phyloP scores from a whole-genome alignment of 2,888 invertebrate genomes.

The Macrophya annulata region DNA sequence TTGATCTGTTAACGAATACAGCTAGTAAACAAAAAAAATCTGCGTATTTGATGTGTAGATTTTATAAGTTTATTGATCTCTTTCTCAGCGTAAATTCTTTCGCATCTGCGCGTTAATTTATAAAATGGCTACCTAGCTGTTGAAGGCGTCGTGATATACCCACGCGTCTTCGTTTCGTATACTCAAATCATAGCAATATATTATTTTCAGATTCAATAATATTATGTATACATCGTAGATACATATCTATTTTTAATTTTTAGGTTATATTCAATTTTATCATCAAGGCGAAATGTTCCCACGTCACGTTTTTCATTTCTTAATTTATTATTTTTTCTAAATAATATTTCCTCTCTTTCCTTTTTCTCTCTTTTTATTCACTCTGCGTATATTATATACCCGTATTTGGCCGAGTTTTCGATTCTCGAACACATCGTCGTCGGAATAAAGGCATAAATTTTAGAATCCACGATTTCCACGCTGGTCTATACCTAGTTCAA shows the following conservation, averaged over 20 bases:
- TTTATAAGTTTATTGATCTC: not conserved
- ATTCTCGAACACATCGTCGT: not conserved
- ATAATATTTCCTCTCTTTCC: not conserved
- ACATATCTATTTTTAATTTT: not conserved
- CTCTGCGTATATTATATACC: not conserved
- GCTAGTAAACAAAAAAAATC: not conserved
- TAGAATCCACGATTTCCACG: not conserved
- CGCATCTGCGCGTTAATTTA: conserved; percentile 8
- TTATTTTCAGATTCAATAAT: not conserved
- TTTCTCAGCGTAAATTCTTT: not conserved
- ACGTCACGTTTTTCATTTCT: not conserved
- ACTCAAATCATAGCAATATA: not conserved
- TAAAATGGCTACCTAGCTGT: conserved; percentile 13
- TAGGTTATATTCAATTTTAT: not conserved
- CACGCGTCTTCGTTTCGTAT: not conserved
- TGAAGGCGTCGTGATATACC: not conserved
- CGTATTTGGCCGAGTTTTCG: not conserved
- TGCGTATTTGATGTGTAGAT: not conserved
- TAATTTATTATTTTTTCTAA: not conserved
- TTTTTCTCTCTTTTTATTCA: not conserved
- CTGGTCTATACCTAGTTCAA: not conserved
- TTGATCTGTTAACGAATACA: not conserved
- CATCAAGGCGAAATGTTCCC: not conserved
- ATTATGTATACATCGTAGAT: not conserved
- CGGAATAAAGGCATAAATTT: not conserved